Evolutionary conservation across 1,140 invertebrate genomes (phyloP), one percentile per base, ranked within the genome.

Genomic region (Chrysomallon squamiferum): DNA sequence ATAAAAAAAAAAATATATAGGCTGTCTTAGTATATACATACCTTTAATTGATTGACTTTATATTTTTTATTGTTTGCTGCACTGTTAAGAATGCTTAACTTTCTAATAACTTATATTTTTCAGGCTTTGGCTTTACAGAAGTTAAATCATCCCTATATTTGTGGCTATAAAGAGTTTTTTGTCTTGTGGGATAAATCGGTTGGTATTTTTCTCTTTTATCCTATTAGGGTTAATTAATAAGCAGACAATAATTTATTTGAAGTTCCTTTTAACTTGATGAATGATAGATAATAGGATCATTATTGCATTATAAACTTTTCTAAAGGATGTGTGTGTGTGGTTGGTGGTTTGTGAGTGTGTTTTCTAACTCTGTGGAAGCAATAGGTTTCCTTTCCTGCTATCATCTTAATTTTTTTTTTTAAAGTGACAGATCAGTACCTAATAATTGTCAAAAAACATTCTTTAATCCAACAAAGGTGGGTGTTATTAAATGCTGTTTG

Each of bases 171-270:
- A 56, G 82, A 84, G 41, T 82, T 82, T 69, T 84, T 82, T 74
- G 79, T 84, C 3, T 69, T 71, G 35, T 84, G 80, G 79, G 79
- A 82, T 25, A 79, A 84, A 62, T 69, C 80, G 73, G 80, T 84
- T 52, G 65, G 49, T 47, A 18, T 58, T 32, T 57, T 29, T 57
- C 22, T 25, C 11, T 25, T 38, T 38, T 38, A 7, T n/a, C n/a
- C n/a, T n/a, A n/a, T n/a, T n/a, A n/a, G n/a, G n/a, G n/a, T n/a
- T n/a, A n/a, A n/a, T n/a, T n/a, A n/a, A n/a, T n/a, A n/a, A n/a
- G n/a, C n/a, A 18, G 45, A 47, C 45, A 47, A n/a, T 11, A 5
- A 47, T 9, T 20, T n/a, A 1, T 1, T 22, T 47, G n/a, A 0
- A 5, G n/a, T 22, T 22, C 3, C 25, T 5, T 5, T 47, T 6